Evolutionary conservation across 2,888 invertebrate genomes (phyloP).

Genomic region (Helleia helle): DNA sequence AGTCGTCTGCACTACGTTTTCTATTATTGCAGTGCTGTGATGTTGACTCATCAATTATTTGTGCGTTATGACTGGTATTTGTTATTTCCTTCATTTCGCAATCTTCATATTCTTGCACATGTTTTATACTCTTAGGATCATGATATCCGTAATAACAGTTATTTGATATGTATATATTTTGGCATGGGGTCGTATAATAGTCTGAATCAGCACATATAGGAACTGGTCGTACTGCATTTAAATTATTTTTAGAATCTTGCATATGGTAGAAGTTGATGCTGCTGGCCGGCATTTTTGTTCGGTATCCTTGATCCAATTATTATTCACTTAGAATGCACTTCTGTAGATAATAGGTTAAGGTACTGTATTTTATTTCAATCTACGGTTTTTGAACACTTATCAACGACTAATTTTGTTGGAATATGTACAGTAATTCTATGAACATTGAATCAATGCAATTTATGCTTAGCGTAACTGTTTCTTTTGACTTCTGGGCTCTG

Average conservation of each 20-base stretch:
- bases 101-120: constrained; percentile 27
- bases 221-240: constrained; percentile 58
- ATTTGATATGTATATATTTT: constrained; percentile 61
- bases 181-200: constrained; percentile 52
- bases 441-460: no score
- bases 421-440: no score
- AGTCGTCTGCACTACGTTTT: constrained; percentile 56
- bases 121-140: constrained; percentile 36
- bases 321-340: no score
- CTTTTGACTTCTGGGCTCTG: no score
- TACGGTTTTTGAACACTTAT: no score
- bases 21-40: constrained; percentile 36
- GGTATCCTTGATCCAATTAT: constrained; percentile 11
- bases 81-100: constrained; percentile 55
- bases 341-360: no score
- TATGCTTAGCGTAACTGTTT: no score
- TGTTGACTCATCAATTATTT: constrained; percentile 17
- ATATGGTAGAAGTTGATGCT: constrained; percentile 50
- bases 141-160: constrained; percentile 72
- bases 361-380: no score
- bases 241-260: constrained; percentile 62
- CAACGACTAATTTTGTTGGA: no score
- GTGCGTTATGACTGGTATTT: constrained; percentile 20
- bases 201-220: constrained; percentile 51
- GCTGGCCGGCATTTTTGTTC: constrained; percentile 50